These are phyloP conservation scores for Periophthalmus magnuspinnatus DNA, from an alignment of 2,797 vertebrate species.

Conservation along the genomic window DNA sequence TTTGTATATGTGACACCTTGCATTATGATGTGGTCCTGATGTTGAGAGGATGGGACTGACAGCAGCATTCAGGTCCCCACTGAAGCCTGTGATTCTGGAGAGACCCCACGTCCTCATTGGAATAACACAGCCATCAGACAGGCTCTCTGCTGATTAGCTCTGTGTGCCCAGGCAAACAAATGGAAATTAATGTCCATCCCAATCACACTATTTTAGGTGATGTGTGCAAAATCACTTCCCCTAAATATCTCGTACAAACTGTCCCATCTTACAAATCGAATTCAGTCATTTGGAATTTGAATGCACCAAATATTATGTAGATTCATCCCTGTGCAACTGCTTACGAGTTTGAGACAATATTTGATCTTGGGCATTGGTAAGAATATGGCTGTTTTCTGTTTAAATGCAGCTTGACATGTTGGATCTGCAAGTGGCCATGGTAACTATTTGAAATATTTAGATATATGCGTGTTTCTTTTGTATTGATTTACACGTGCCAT, in stretches of 20 bases:
- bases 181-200: constrained; percentile 18
- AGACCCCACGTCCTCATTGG: constrained; percentile 20
- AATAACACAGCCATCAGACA: constrained; percentile 27
- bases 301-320: background rate
- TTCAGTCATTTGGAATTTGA: background rate
- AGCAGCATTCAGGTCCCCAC: constrained; percentile 22
- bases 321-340: background rate
- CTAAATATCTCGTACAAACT: constrained; percentile 4
- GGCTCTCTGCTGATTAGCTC: constrained; percentile 19
- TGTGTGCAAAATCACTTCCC: constrained; percentile 9
- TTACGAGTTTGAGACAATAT: background rate
- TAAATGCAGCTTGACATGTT: background rate
- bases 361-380: background rate
- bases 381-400: background rate
- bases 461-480: background rate
- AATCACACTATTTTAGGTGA: constrained; percentile 12
- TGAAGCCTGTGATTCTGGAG: constrained; percentile 15
- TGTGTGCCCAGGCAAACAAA: constrained; percentile 11
- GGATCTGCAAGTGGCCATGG: background rate
- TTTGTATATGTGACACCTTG: constrained; percentile 45
- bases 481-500: background rate
- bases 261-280: constrained; percentile 2
- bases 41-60: constrained; percentile 19
- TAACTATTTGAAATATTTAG: background rate
- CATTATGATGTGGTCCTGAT: constrained; percentile 31